A percentile compares a stretch with the other conserved stretches of the same genome.
Conservation (phyloP, 2,888 invertebrate species). For the Syrphus vitripennis region DNA sequence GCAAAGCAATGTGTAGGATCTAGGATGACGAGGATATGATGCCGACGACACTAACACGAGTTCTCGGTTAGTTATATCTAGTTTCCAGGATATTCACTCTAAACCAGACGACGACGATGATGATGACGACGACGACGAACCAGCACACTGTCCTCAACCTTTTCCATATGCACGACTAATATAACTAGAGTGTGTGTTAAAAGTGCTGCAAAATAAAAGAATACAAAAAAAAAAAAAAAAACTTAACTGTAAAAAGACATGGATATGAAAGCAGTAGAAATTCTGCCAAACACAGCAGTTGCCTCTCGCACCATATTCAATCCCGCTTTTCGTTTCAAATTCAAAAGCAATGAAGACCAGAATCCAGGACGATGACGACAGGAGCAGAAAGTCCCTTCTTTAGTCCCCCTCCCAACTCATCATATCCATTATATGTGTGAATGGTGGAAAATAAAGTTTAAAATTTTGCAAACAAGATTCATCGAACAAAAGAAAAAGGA, state of each 20-base stretch:
- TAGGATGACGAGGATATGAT: constrained; percentile 1
- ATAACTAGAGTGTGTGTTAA: constrained; percentile 23
- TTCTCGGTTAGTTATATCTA: constrained; percentile 65
- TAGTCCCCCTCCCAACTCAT: not conserved
- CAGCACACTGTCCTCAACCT: not conserved
- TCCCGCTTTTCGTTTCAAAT: not conserved
- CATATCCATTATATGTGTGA: constrained; percentile 31
- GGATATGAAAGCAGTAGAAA: constrained; percentile 38
- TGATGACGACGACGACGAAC: constrained; percentile 12
- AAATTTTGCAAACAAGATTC: constrained; percentile 65
- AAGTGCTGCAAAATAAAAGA: not conserved
- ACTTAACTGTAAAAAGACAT: constrained; percentile 33
- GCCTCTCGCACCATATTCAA: not conserved
- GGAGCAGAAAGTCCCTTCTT: not conserved
- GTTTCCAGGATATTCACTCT: constrained; percentile 62
- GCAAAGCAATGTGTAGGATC: not conserved
- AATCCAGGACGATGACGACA: not conserved
- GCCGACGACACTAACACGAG: constrained; percentile 64
- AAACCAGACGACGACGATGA: constrained; percentile 49
- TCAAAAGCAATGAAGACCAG: constrained; percentile 36
- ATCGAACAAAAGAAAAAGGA: constrained; percentile 53
- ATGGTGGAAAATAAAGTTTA: constrained; percentile 65
- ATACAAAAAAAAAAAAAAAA: not conserved
- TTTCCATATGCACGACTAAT: constrained; percentile 34
- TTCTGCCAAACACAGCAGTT: constrained; percentile 54